Percentiles rank a stretch among this genome's conserved stretches.
Conservation (phyloP, 1,140 invertebrate species). For the Phymastichus coffea region DNA sequence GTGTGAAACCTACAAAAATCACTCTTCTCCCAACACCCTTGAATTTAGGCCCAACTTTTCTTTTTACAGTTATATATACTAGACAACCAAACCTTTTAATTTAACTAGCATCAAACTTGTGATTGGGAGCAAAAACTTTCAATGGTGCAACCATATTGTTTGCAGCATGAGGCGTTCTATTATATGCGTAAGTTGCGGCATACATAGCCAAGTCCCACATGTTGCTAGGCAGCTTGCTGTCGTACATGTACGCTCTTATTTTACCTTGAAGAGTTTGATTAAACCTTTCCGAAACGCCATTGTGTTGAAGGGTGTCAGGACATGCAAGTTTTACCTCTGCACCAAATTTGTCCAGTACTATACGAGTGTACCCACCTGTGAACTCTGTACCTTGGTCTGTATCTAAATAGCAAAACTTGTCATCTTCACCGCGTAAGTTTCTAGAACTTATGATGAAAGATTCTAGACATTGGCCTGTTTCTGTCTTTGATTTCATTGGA, state of each 20-base stretch:
- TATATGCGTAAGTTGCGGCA: conserved; percentile 37
- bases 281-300: conserved; percentile 23
- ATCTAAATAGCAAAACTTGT: not conserved
- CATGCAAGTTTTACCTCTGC: conserved; percentile 1
- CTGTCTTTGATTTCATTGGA: not conserved
- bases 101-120: not conserved
- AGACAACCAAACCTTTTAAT: conserved; percentile 15
- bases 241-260: conserved; percentile 38
- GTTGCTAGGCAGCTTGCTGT: conserved; percentile 33
- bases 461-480: not conserved
- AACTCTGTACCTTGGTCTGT: not conserved
- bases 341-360: not conserved
- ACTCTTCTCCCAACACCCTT: not conserved
- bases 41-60: conserved; percentile 5
- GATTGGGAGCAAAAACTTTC: conserved; percentile 2
- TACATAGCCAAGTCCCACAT: conserved; percentile 43
- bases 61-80: not conserved
- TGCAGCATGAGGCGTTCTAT: conserved; percentile 29
- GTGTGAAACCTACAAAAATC: conserved; percentile 3
- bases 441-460: not conserved
- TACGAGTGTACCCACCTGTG: not conserved
- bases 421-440: not conserved
- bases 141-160: conserved; percentile 4
- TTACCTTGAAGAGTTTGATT: conserved; percentile 36
- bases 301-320: conserved; percentile 14